Conservation (phyloP, 1,140 invertebrate genomes). For the Drosophila persimilis region DNA sequence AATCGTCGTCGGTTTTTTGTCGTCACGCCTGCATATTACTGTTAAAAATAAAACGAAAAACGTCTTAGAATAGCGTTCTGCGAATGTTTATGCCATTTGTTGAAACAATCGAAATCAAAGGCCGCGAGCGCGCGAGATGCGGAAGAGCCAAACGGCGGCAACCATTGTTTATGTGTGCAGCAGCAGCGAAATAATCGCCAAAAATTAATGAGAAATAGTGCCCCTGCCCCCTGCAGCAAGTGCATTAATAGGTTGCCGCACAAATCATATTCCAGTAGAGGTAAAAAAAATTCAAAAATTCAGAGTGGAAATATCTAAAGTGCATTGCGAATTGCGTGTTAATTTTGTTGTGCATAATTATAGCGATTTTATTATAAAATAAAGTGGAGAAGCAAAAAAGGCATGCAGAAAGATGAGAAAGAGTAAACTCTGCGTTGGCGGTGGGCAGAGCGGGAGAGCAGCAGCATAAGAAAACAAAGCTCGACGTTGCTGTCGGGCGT, state of each 20-base stretch:
- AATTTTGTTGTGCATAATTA: constrained; percentile 50
- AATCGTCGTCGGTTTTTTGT: too few species aligned
- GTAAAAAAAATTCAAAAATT: constrained; percentile 28
- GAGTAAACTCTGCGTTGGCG: constrained; percentile 24
- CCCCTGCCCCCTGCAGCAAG: constrained; percentile 18
- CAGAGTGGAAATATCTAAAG: constrained; percentile 37
- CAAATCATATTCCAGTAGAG: constrained; percentile 35
- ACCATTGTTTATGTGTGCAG: constrained; percentile 53
- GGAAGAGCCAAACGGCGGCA: constrained; percentile 41
- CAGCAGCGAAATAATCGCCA: constrained; percentile 39
- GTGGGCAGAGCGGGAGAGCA: constrained; percentile 10
- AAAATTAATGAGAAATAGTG: constrained; percentile 35
- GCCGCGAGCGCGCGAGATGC: constrained; percentile 41
- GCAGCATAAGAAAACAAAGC: constrained; percentile 22
- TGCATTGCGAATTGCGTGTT: constrained; percentile 53
- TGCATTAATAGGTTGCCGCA: constrained; percentile 30
- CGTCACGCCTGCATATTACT: too few species aligned
- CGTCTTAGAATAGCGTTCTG: too few species aligned
- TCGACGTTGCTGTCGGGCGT: constrained; percentile 4
- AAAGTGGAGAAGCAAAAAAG: constrained; percentile 28
- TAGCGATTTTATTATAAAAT: constrained; percentile 54
- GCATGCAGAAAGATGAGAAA: constrained; percentile 9
- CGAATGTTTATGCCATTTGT: constrained; percentile 11
- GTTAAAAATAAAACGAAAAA: constrained; percentile 14
- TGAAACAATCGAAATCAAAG: constrained; percentile 5